Evolutionary conservation across 2,888 invertebrate species (phyloP).

Genomic region (Caenorhabditis auriculariae): DNA sequence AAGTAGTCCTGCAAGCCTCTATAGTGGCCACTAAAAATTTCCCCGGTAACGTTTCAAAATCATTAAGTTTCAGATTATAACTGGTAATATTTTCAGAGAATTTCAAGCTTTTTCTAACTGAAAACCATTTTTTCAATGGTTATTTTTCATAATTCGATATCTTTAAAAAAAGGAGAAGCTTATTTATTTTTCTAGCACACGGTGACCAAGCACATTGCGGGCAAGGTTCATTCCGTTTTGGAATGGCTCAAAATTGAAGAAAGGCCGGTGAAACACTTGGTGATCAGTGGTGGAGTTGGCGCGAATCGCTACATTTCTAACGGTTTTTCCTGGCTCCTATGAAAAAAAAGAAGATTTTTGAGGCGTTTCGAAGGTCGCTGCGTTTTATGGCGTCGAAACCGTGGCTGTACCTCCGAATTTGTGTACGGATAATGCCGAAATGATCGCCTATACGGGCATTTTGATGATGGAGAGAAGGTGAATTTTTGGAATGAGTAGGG

Average conservation of each 20-base stretch:
- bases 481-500: background rate
- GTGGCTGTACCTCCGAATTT: conserved; percentile 72
- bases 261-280: conserved; percentile 22
- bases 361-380: conserved; percentile 39
- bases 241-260: conserved; percentile 9
- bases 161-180: background rate
- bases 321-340: conserved; percentile 10
- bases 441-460: conserved; percentile 83
- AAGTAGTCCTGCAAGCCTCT: no score
- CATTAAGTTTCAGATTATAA: no score
- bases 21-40: no score
- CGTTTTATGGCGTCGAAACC: conserved; percentile 17
- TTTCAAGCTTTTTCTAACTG: background rate
- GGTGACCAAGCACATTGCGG: conserved; percentile 36
- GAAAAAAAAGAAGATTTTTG: conserved; percentile 2
- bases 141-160: background rate
- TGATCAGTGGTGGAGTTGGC: conserved; percentile 60
- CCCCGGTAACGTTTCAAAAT: no score
- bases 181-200: conserved; percentile 19
- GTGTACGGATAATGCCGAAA: conserved; percentile 96
- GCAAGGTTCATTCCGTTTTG: conserved; percentile 27
- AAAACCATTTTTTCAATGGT: background rate
- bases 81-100: no score
- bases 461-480: conserved; percentile 33
- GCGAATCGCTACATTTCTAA: conserved; percentile 46